Base-by-base conservation (phyloP, 2,797 vertebrate genomes). In the Eulemur mongoz region DNA sequence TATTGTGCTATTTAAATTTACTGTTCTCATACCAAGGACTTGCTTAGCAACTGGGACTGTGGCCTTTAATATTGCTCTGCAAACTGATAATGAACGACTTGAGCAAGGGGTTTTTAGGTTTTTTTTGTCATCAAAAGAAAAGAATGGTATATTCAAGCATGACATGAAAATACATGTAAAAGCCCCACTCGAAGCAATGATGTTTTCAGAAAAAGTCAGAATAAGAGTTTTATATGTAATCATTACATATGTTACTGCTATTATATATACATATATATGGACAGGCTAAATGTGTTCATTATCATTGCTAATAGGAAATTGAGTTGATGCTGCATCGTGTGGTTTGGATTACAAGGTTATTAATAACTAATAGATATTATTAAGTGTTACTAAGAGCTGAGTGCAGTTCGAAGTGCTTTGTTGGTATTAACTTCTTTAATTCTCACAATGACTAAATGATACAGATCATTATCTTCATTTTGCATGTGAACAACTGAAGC, bases 1-100 rank as follows among this genome's bases (percentile, higher is more conserved):
- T 54, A 76, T 67, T 95, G 94, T 80, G 50, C 92, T 93, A 38
- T 93, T 96, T 95, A 93, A 97, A 97, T 96, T 15, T 65, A 72
- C 78, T 91, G 13, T 97, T 96, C 89, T 89, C 45, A 75, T 57
- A 82, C 67, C 67, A 83, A 82, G 57, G 72, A 94, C 63, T 97
- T 79, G 83, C 73, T 94, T 88, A 92, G 93, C 22, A 92, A 7
- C 92, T 72, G 25, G 38, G 30, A 85, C 59, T 72, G 73, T 83
- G 73, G 57, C 81, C 72, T 97, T 92, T 93, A 73, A 80, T 89
- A 83, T 94, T 84, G 1, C 50, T 57, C 87, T 85, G 95, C 81
- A 94, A 84, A 92, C 54, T 70, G 73, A 86, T 94, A 54, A 79
- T 67, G 89, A 96, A 92, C 4, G 15, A 82, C 67, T 93, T 54